A percentile compares a stretch with the other conserved stretches of the same genome.
Conservation (phyloP, 2,113 vertebrate species). For the Excalfactoria chinensis region DNA sequence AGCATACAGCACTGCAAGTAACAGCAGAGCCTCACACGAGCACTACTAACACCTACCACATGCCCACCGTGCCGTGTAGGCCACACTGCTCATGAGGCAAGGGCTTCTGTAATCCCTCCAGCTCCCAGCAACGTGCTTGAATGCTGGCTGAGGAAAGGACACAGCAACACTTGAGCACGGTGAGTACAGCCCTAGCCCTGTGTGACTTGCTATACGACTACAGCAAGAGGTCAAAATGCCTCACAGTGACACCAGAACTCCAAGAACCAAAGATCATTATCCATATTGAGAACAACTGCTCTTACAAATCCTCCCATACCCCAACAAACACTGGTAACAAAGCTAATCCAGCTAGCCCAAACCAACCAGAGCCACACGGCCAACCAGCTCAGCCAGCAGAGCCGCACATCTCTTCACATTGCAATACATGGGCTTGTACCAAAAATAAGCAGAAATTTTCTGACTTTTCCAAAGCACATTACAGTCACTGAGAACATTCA, state of each 20-base stretch:
- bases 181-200: not conserved
- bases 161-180: not conserved
- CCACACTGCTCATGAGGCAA: accelerated
- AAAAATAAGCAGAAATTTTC: not conserved
- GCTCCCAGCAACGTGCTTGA: accelerated
- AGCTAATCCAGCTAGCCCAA: not conserved
- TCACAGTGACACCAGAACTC: not conserved
- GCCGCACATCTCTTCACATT: not conserved
- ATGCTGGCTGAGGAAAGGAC: accelerated
- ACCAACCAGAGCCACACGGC: accelerated
- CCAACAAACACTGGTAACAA: not conserved
- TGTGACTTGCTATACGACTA: not conserved
- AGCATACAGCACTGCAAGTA: not conserved
- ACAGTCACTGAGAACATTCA: not conserved
- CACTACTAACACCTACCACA: not conserved
- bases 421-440: not conserved
- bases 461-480: not conserved
- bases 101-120: not conserved
- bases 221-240: not conserved
- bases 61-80: not conserved
- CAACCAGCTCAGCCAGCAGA: not conserved
- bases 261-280: not conserved
- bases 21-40: not conserved
- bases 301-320: not conserved
- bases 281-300: not conserved